Conservation (phyloP, 2,113 vertebrate genomes). For the Marmota monax region DNA sequence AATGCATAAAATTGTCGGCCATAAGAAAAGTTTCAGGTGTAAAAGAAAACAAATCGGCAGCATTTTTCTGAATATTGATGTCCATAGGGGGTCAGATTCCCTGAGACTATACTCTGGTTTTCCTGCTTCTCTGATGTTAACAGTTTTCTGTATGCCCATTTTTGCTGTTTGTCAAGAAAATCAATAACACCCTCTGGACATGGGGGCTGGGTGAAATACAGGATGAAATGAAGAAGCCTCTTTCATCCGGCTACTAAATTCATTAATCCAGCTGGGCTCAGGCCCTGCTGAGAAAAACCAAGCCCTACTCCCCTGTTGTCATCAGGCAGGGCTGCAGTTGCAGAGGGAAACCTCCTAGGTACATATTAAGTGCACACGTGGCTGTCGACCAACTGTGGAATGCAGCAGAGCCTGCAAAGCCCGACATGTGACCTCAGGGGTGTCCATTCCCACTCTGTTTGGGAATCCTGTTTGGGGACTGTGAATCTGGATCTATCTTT, state of each 20-base stretch:
- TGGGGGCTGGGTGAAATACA: neutral
- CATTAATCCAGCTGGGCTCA: neutral
- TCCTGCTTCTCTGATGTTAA: neutral
- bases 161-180: conserved; percentile 8
- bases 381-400: conserved; percentile 26
- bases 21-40: neutral
- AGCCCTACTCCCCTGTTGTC: neutral
- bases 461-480: conserved; percentile 39
- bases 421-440: neutral
- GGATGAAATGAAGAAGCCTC: neutral
- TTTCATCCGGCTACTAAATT: neutral
- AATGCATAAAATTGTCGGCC: neutral
- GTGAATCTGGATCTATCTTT: neutral
- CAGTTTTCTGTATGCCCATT: neutral
- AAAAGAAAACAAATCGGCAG: neutral
- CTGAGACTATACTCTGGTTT: neutral
- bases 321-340: neutral
- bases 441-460: neutral
- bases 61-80: neutral
- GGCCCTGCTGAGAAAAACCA: neutral
- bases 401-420: conserved; percentile 36
- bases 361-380: neutral
- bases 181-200: neutral
- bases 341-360: neutral
- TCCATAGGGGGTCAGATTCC: neutral